Evolutionary conservation across 2,113 vertebrate species (phyloP).

Genomic region (Pteropus alecto): DNA sequence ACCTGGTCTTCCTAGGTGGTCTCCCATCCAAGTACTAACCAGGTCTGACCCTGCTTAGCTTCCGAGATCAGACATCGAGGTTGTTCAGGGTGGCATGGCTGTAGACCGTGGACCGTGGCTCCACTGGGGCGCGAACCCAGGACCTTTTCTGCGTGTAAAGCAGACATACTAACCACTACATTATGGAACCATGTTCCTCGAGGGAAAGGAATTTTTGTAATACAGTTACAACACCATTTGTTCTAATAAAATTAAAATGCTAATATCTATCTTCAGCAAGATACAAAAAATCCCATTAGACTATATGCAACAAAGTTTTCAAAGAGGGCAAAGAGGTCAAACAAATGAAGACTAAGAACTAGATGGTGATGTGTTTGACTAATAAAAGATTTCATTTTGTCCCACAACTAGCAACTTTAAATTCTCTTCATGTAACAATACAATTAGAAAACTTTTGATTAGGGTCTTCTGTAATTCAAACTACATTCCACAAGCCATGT

Average conservation of each 20-base stretch:
- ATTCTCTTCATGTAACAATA: constrained; percentile 21
- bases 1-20: no score
- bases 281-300: constrained; percentile 25
- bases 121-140: no score
- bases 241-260: constrained; percentile 52
- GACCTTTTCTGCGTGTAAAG: no score
- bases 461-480: constrained; percentile 53
- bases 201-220: neutral
- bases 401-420: neutral
- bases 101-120: no score
- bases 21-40: no score
- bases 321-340: constrained; percentile 4
- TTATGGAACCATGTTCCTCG: no score
- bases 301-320: constrained; percentile 26
- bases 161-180: no score
- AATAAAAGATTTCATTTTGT: constrained; percentile 17
- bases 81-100: no score
- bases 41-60: no score
- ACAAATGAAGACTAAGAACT: constrained; percentile 32
- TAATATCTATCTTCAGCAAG: constrained; percentile 2
- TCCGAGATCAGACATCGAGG: no score
- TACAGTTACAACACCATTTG: constrained; percentile 26
- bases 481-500: constrained; percentile 35
- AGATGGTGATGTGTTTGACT: neutral
- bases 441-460: constrained; percentile 48